phyloP scores from a whole-genome alignment of 53 echinoderm and acorn worm genomes.

The Luidia sarsii region DNA sequence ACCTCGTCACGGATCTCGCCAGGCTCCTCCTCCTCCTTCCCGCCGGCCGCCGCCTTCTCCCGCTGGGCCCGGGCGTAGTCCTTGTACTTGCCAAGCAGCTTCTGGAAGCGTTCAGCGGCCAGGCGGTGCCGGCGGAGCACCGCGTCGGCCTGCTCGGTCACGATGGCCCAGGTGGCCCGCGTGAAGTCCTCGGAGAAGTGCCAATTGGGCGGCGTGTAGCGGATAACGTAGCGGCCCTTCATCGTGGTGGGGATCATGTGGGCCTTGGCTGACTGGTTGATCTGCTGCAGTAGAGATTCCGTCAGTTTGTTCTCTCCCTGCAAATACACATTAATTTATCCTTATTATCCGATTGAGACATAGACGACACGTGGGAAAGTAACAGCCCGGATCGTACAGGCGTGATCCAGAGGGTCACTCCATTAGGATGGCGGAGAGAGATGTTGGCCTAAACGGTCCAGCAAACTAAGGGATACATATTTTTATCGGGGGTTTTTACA shows the following conservation, averaged over 20 bases:
- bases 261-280: conserved; percentile 71
- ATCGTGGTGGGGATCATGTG: conserved; percentile 75
- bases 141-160: no score
- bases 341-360: no score
- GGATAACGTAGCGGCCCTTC: conserved; percentile 68
- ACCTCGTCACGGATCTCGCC: no score
- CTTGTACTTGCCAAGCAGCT: not conserved
- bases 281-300: conserved; percentile 61
- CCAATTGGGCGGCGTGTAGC: conserved; percentile 65
- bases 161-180: conserved; percentile 62
- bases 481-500: no score
- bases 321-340: no score
- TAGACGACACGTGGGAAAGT: no score
- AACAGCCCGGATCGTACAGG: no score
- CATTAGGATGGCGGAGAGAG: no score
- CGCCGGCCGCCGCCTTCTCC: not conserved
- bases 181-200: conserved; percentile 70
- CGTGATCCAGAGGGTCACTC: no score
- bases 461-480: no score
- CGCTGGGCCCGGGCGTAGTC: not conserved
- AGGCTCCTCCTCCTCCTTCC: not conserved
- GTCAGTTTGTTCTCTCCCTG: conserved; percentile 81
- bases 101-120: not conserved
- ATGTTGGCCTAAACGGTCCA: no score
- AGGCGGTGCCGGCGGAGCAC: conserved; percentile 26